Evolutionary conservation across 2,797 vertebrate species (phyloP).

Genomic region (Taenioides sp.): DNA sequence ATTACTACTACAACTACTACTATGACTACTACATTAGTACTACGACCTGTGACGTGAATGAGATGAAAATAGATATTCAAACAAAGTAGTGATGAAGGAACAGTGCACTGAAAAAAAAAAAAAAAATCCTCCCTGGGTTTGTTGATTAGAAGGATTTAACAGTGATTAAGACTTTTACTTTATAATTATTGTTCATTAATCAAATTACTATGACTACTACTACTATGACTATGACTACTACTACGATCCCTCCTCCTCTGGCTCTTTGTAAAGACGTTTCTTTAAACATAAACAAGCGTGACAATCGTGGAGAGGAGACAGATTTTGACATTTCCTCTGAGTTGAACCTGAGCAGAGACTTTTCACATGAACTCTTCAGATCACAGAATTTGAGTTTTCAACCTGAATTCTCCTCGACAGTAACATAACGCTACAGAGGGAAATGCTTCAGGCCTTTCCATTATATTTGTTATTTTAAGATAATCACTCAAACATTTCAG

Average conservation of each 20-base stretch:
- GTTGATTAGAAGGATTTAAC: too few relatives aligned
- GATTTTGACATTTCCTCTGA: constrained; percentile 52
- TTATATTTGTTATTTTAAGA: constrained; percentile 54
- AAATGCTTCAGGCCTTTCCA: constrained; percentile 66
- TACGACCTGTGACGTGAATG: too few relatives aligned
- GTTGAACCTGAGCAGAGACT: constrained; percentile 54
- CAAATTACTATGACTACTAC: too few relatives aligned
- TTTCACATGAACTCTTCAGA: constrained; percentile 58
- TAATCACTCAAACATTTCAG: constrained; percentile 43
- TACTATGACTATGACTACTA: too few relatives aligned
- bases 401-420: constrained; percentile 39
- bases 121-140: too few relatives aligned
- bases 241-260: constrained; percentile 15
- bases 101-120: too few relatives aligned
- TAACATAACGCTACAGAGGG: constrained; percentile 63
- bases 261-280: constrained; percentile 43
- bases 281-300: constrained; percentile 56
- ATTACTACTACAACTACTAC: too few relatives aligned
- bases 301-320: constrained; percentile 52
- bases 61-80: too few relatives aligned
- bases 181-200: too few relatives aligned
- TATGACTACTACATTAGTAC: too few relatives aligned
- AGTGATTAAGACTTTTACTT: too few relatives aligned
- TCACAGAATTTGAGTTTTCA: constrained; percentile 33
- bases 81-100: too few relatives aligned